Percentiles rank a stretch among this genome's conserved stretches.
phyloP scores from a whole-genome alignment of 2,888 invertebrate genomes.

The Colletes collaris region DNA sequence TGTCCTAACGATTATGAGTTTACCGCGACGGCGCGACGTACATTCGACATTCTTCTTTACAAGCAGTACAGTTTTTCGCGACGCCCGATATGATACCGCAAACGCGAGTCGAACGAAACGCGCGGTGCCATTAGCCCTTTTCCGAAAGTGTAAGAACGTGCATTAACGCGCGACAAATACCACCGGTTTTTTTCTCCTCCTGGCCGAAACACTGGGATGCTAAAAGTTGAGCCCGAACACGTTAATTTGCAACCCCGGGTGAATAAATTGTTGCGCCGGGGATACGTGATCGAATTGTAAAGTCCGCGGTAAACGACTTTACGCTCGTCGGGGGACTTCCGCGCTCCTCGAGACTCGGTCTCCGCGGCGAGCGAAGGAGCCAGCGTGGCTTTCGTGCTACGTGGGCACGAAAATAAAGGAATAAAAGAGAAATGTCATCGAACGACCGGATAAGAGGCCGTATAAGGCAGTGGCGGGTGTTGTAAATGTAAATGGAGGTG shows the following conservation, averaged over 20 bases:
- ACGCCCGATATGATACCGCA: too few relatives aligned
- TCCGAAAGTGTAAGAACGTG: not conserved
- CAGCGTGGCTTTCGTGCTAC: conserved; percentile 43
- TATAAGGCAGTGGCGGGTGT: conserved; percentile 74
- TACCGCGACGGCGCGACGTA: too few relatives aligned
- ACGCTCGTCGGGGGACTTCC: conserved; percentile 38
- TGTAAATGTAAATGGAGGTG: conserved; percentile 77
- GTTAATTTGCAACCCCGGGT: conserved; percentile 24
- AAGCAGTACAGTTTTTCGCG: too few relatives aligned
- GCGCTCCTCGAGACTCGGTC: conserved; percentile 22
- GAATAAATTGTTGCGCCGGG: conserved; percentile 12
- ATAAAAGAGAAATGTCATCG: conserved; percentile 73
- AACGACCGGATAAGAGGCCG: conserved; percentile 69
- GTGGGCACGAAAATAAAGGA: conserved; percentile 59
- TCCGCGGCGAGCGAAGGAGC: not conserved
- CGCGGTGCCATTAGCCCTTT: too few relatives aligned
- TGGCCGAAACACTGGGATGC: too few relatives aligned
- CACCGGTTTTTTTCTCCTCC: not conserved
- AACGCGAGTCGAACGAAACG: too few relatives aligned
- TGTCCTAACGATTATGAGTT: too few relatives aligned
- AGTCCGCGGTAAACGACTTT: conserved; percentile 35
- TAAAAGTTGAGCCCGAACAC: too few relatives aligned
- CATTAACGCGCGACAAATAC: conserved; percentile 20
- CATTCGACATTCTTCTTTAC: too few relatives aligned
- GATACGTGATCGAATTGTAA: conserved; percentile 49